phyloP scores from a whole-genome alignment of 2,888 invertebrate species.

The Heliconius erato region DNA sequence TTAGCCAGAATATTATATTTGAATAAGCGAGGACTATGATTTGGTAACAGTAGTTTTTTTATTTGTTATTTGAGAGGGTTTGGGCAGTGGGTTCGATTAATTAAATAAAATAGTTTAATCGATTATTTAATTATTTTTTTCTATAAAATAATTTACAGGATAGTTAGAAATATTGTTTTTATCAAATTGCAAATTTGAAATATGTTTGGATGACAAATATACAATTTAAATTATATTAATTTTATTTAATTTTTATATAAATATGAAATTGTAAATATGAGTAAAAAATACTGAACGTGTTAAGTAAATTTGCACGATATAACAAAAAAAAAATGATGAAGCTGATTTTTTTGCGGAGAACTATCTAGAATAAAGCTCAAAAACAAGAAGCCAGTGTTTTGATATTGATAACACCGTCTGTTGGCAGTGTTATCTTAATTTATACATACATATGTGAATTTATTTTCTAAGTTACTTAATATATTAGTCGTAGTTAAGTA shows the following conservation, averaged over 20 bases:
- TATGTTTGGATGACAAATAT: too few species aligned
- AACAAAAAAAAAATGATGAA: neutral
- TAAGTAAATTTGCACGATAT: neutral
- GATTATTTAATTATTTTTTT: neutral
- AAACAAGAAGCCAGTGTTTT: neutral
- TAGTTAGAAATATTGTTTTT: too few species aligned
- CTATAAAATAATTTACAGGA: neutral
- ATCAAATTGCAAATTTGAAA: too few species aligned
- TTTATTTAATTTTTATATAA: too few species aligned
- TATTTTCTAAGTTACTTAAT: neutral
- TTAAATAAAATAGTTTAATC: neutral
- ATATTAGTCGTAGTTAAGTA: neutral
- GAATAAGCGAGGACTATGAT: neutral
- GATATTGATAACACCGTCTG: neutral
- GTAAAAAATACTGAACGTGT: too few species aligned
- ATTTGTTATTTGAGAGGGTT: neutral
- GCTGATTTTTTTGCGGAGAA: neutral
- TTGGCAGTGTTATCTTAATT: conserved; percentile 14
- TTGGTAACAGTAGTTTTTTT: too few species aligned
- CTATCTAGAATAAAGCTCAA: conserved; percentile 5
- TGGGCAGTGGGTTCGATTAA: neutral
- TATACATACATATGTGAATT: neutral
- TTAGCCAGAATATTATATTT: neutral
- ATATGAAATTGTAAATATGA: neutral
- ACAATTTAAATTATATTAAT: neutral